Conservation (phyloP, 2,797 vertebrate genomes). For the Eulemur albifrons region DNA sequence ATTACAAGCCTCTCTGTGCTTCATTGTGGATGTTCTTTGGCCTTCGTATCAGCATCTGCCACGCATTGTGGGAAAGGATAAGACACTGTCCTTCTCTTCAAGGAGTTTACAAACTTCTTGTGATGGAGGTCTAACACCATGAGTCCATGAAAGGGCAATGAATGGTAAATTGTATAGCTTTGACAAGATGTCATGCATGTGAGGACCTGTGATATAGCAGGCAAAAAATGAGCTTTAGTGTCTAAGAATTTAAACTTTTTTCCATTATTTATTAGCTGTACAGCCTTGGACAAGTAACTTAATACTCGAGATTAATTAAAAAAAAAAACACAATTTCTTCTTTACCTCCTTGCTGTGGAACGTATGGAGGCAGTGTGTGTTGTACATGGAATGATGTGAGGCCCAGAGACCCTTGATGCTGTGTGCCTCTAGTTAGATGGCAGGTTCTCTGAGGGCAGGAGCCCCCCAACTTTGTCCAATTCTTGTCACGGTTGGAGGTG, state of each 20-base stretch:
- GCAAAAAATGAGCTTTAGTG: background rate
- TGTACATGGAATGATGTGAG: too few species aligned
- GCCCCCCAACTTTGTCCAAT: background rate
- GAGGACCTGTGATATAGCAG: background rate
- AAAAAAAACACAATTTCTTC: background rate
- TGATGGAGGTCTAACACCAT: background rate
- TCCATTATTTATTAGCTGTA: background rate
- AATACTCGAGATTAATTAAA: background rate
- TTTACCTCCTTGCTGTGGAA: background rate
- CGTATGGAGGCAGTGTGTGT: background rate
- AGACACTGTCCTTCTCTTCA: background rate
- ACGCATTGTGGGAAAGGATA: background rate
- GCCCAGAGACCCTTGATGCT: background rate
- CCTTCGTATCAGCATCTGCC: background rate
- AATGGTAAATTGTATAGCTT: background rate
- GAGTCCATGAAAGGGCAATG: background rate
- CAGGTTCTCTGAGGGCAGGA: background rate
- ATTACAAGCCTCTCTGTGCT: background rate
- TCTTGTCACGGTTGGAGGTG: background rate
- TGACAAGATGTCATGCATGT: background rate
- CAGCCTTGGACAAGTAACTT: background rate
- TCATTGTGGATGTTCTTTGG: background rate
- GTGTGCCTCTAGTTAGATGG: background rate
- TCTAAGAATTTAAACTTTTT: background rate
- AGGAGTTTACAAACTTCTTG: background rate